Evolutionary conservation across 2,797 vertebrate species (phyloP).

Genomic region (Acropternis orthonyx): DNA sequence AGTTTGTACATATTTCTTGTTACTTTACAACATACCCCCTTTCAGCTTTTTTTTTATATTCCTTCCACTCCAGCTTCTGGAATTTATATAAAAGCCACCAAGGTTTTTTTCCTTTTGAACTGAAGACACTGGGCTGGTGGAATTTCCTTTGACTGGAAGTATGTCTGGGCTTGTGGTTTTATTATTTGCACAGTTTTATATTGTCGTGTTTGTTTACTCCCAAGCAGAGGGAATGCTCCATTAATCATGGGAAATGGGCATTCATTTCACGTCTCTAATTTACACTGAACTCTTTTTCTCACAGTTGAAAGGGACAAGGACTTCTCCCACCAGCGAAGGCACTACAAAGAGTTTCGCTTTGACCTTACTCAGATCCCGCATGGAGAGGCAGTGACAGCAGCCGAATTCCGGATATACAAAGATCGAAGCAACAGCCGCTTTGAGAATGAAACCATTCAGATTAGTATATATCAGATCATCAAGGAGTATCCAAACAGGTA

Average conservation of each 20-base stretch:
- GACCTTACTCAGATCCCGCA: constrained; percentile 98
- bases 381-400: constrained; percentile 94
- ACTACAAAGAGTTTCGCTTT: constrained; percentile 99
- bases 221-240: constrained; percentile 41
- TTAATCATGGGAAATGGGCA: constrained; percentile 42
- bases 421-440: constrained; percentile 90
- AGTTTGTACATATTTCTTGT: constrained; percentile 40
- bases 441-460: constrained; percentile 94
- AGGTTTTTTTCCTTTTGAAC: constrained; percentile 67
- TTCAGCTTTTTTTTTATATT: constrained; percentile 59
- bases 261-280: constrained; percentile 26
- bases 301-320: constrained; percentile 98
- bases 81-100: constrained; percentile 68
- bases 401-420: constrained; percentile 98
- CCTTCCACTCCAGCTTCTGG: constrained; percentile 66
- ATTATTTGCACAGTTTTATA: constrained; percentile 68
- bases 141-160: constrained; percentile 77
- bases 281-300: constrained; percentile 44
- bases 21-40: constrained; percentile 27
- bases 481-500: constrained; percentile 95
- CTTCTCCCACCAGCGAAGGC: constrained; percentile 95
- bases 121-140: constrained; percentile 58
- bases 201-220: constrained; percentile 67
- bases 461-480: constrained; percentile 95
- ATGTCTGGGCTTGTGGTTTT: constrained; percentile 68